Conservation (phyloP, 2,797 vertebrate species). For the Urocyon cinereoargenteus region DNA sequence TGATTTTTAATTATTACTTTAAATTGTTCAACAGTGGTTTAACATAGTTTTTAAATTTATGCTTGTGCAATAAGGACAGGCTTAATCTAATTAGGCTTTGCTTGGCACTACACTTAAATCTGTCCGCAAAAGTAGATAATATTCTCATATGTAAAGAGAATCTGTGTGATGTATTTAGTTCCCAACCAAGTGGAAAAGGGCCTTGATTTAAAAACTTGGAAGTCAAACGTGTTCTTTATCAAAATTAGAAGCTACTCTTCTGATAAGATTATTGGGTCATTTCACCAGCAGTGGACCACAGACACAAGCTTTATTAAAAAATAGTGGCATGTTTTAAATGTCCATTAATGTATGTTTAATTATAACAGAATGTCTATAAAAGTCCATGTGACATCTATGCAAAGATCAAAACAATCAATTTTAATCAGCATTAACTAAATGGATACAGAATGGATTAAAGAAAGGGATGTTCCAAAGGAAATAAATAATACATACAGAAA, state of each 20-base stretch:
- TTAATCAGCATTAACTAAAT: slow-evolving; percentile 80
- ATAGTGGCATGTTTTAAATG: slow-evolving; percentile 84
- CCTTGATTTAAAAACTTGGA: slow-evolving; percentile 82
- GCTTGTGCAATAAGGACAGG: not conserved
- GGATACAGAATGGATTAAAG: slow-evolving; percentile 80
- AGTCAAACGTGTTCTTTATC: slow-evolving; percentile 80
- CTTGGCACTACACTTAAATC: slow-evolving; percentile 25
- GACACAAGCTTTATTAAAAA: slow-evolving; percentile 84
- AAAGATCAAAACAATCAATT: slow-evolving; percentile 87
- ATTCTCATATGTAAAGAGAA: slow-evolving; percentile 65
- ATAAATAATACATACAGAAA: slow-evolving; percentile 51
- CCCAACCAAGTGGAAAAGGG: slow-evolving; percentile 80
- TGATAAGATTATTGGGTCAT: slow-evolving; percentile 79
- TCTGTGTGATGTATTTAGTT: slow-evolving; percentile 72
- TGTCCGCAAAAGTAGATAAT: slow-evolving; percentile 29
- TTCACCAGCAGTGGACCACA: slow-evolving; percentile 81
- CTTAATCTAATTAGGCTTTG: slow-evolving; percentile 10
- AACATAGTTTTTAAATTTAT: slow-evolving; percentile 38
- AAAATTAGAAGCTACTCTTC: slow-evolving; percentile 79
- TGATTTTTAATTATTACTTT: slow-evolving; percentile 51
- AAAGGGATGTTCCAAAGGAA: slow-evolving; percentile 73
- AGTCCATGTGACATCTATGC: slow-evolving; percentile 81
- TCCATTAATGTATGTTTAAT: slow-evolving; percentile 85
- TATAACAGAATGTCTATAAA: slow-evolving; percentile 85
- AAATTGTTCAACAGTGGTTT: slow-evolving; percentile 2